Evolutionary conservation across 2,888 invertebrate species (phyloP), one percentile per base, ranked within the genome.

Genomic region (Notodonta dromedarius): DNA sequence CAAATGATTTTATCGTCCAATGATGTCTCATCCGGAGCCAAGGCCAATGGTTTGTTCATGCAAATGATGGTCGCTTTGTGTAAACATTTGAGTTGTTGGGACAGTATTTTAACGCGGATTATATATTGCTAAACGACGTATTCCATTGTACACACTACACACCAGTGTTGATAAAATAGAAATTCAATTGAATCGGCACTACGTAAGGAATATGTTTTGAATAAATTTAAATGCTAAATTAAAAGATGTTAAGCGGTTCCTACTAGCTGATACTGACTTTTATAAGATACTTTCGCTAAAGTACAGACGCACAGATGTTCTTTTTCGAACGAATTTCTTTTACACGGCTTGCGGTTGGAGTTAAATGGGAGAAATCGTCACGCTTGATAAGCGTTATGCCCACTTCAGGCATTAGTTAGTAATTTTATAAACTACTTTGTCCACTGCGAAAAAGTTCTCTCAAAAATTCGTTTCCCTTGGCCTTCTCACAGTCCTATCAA

Each of bases 1-100:
- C 50, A 11, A 42, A 42, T 50, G 40, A 44, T 61, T 70, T 66
- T 63, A 71, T 71, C 67, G 51, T 57, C 58, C 53, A 60, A 71
- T 71, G 69, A 72, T 69, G 67, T 70, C 70, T 68, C 60, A 62
- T 65, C 61, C 58, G 55, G 56, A 67, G 56, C 67, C 77, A 78
- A 78, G 77, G 78, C 70, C 76, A 71, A 72, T 69, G 60, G 65
- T 67, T 73, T 73, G 62, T 73, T 71, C 67, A 79, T 78, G 77
- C 69, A 76, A 79, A 79, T 79, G 64, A 69, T 61, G 58, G 52
- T 60, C 64, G 57, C 60, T 62, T 60, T 68, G 62, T 69, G 59
- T 69, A 64, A 71, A 74, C 70, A 72, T 56, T 55, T 61, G 61
- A 58, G 62, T 67, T 67, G 46, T 61, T 60, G 59, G 67, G 53